These are phyloP conservation scores for Achlya flavicornis DNA, from an alignment of 2,888 invertebrate genomes.

Conservation along the genomic window DNA sequence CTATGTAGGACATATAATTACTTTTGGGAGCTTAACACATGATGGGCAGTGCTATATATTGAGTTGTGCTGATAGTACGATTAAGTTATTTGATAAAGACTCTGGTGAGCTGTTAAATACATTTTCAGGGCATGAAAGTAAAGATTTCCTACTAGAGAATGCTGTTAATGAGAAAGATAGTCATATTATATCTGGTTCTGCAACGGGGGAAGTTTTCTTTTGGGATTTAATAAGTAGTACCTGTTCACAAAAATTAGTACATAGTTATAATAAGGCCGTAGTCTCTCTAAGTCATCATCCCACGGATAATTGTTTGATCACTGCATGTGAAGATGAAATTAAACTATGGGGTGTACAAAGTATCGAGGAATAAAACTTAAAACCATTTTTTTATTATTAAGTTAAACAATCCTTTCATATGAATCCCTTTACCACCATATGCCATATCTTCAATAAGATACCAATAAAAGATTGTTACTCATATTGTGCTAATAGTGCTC, in stretches of 20 bases:
- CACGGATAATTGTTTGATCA: slow-evolving; percentile 86
- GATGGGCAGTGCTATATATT: slow-evolving; percentile 96
- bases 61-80: slow-evolving; percentile 91
- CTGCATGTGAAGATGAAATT: slow-evolving; percentile 89
- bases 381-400: not conserved
- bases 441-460: too few relatives aligned
- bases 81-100: slow-evolving; percentile 94
- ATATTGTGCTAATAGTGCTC: too few relatives aligned
- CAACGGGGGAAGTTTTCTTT: slow-evolving; percentile 91
- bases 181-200: slow-evolving; percentile 94
- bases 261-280: slow-evolving; percentile 85
- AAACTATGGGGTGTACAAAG: slow-evolving; percentile 85
- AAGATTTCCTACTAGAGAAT: slow-evolving; percentile 94
- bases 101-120: slow-evolving; percentile 80
- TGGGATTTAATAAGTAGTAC: slow-evolving; percentile 94
- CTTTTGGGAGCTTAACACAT: slow-evolving; percentile 92
- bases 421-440: too few relatives aligned
- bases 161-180: slow-evolving; percentile 93
- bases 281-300: slow-evolving; percentile 94
- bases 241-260: slow-evolving; percentile 73
- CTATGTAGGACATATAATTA: slow-evolving; percentile 93
- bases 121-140: slow-evolving; percentile 92
- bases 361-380: slow-evolving; percentile 45
- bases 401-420: not conserved
- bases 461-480: too few relatives aligned